Evolutionary conservation across 2,113 vertebrate genomes (phyloP), one percentile per base, ranked within the genome.

Genomic region (Phycodurus eques): DNA sequence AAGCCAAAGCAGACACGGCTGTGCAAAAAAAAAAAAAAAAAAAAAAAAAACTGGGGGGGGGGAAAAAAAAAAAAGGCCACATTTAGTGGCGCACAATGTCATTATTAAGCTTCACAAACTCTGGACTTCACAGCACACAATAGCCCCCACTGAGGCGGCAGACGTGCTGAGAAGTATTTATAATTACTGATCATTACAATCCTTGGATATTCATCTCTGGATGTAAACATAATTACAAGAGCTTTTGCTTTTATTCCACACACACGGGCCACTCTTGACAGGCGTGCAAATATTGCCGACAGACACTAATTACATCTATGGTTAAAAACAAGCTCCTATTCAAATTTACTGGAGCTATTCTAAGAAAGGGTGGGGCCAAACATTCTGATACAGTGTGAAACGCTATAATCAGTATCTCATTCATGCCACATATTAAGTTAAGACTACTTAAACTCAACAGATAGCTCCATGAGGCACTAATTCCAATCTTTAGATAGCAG

Each of bases 31-130:
- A 94, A 93, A 61, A 54, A 53, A 53, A 12, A 27, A 27, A 27
- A 27, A 61, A 54, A 53, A 53, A 12, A 27, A 27, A 27, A 27
- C 27, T 27, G 27, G 27, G 27, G 27, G 27, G 27, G 27, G 27
- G 27, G 1, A 19, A 62, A 42, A 63, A 39, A 63, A 15, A 42
- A 39, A 42, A 17, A 64, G 19, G 22, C 43, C 93, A 93, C 95
- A 94, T 96, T 96, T 96, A 95, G 94, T 93, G 83, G 82, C 88
- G 86, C 83, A 91, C 88, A 93, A 94, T 96, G 95, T 97, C 94
- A 96, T 98, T 97, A 97, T 98, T 95, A 96, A 96, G 92, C 94
- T 89, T 88, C 90, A 93, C 90, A 93, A 91, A 94, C 94, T 93
- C 87, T 88, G 91, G 92, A 92, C 88, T 88, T 87, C 81, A 83